phyloP scores from a whole-genome alignment of 2,113 vertebrate genomes.

The Calidris pugnax region DNA sequence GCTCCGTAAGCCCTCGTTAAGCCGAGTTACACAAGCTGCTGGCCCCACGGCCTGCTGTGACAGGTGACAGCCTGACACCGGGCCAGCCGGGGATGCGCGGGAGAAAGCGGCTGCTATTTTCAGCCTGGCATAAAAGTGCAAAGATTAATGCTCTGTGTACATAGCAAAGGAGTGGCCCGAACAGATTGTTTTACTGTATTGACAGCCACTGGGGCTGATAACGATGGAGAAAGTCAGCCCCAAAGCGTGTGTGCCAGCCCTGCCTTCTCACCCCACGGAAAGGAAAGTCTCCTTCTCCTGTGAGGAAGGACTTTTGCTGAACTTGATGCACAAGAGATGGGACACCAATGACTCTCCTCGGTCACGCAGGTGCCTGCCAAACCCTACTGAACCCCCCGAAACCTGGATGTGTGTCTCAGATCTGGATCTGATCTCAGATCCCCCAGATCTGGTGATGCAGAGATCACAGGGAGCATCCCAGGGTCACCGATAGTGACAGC shows the following conservation, averaged over 20 bases:
- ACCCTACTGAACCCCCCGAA: accelerated
- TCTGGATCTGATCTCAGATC: too few relatives aligned
- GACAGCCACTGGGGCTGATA: neutral
- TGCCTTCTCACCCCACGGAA: neutral
- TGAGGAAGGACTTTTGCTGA: neutral
- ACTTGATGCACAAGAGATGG: neutral
- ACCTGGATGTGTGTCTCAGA: neutral
- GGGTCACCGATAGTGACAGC: neutral
- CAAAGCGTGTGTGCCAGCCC: neutral
- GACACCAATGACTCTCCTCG: accelerated
- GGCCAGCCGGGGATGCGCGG: neutral
- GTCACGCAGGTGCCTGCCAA: accelerated
- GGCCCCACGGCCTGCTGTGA: neutral
- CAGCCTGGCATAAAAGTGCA: neutral
- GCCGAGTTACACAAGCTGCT: conserved; percentile 21
- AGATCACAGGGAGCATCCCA: neutral
- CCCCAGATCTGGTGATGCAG: neutral
- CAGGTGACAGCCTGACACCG: neutral
- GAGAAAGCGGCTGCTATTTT: conserved; percentile 9
- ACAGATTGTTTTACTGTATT: neutral
- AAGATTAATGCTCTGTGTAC: neutral
- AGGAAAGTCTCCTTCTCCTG: too few relatives aligned
- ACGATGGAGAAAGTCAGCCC: neutral
- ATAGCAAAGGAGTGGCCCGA: neutral
- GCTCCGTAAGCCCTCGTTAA: neutral